Conservation (phyloP, 1,140 invertebrate species). For the Drosophila malerkotliana region DNA sequence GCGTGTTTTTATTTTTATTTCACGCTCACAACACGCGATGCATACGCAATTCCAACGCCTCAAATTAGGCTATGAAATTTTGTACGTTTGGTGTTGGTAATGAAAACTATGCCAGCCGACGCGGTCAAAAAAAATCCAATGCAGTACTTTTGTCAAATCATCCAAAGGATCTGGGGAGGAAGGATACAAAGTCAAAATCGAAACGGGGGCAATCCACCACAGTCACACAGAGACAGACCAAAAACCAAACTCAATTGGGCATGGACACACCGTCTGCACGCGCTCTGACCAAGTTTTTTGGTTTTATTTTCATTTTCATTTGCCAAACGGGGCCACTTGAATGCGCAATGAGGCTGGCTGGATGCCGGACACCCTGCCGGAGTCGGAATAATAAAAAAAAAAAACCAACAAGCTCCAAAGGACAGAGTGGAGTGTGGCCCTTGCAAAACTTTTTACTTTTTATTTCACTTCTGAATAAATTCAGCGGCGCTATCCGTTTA, state of each 20-base stretch:
- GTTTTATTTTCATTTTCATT: slow-evolving; percentile 71
- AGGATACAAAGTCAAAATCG: slow-evolving; percentile 2
- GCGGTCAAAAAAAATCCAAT: slow-evolving; percentile 26
- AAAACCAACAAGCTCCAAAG: slow-evolving; percentile 15
- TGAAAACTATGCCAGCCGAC: slow-evolving; percentile 45
- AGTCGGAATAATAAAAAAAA: slow-evolving; percentile 10
- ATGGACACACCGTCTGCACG: slow-evolving; percentile 35
- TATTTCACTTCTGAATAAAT: slow-evolving; percentile 55
- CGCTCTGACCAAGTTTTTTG: slow-evolving; percentile 42
- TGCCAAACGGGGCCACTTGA: slow-evolving; percentile 74
- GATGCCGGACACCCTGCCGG: neutral
- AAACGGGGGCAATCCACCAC: slow-evolving; percentile 11
- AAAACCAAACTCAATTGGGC: slow-evolving; percentile 68
- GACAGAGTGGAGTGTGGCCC: slow-evolving; percentile 13
- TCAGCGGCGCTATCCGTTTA: slow-evolving; percentile 25
- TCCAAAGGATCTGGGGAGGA: slow-evolving; percentile 1
- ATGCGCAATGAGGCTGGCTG: slow-evolving; percentile 68
- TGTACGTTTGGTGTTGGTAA: slow-evolving; percentile 23
- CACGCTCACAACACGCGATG: slow-evolving; percentile 56
- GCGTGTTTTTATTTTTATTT: slow-evolving; percentile 53
- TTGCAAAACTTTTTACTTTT: slow-evolving; percentile 37
- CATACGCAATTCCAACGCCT: slow-evolving; percentile 63
- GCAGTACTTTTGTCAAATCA: slow-evolving; percentile 62
- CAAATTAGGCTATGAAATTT: slow-evolving; percentile 67
- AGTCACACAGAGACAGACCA: slow-evolving; percentile 6